Percentiles rank a stretch among this genome's conserved stretches.
phyloP scores from a whole-genome alignment of 2,113 vertebrate species.

The Plestiodon gilberti region DNA sequence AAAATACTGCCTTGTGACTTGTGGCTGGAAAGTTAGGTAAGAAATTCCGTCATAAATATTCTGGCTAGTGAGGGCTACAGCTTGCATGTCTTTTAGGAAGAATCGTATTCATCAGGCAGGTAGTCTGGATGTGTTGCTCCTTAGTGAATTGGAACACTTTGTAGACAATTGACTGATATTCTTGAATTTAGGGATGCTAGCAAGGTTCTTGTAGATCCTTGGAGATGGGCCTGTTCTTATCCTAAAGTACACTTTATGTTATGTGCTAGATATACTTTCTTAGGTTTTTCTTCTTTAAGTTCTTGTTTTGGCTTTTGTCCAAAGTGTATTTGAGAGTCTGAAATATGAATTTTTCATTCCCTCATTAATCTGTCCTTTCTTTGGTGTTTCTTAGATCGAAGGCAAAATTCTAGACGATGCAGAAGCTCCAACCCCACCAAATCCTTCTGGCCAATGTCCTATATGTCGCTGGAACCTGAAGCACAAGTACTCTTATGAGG shows the following conservation, averaged over 20 bases:
- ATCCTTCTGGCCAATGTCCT: constrained; percentile 90
- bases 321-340: neutral
- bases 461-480: constrained; percentile 98
- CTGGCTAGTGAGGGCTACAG: neutral
- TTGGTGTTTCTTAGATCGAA: constrained; percentile 83
- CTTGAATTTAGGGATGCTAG: neutral
- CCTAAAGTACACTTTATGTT: neutral
- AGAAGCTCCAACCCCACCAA: constrained; percentile 83
- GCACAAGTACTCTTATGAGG: constrained; percentile 90
- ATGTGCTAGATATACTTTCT: neutral
- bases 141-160: neutral
- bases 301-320: neutral
- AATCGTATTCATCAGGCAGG: neutral
- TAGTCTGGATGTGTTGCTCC: neutral
- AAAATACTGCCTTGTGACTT: neutral
- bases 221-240: neutral
- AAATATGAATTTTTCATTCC: neutral
- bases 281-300: neutral
- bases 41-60: neutral
- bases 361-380: constrained; percentile 13
- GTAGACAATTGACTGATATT: neutral
- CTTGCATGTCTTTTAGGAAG: neutral
- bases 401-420: constrained; percentile 74
- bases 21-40: neutral
- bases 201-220: neutral